Base-by-base conservation (phyloP, 2,797 vertebrate species). In the Liparis tanakae region DNA sequence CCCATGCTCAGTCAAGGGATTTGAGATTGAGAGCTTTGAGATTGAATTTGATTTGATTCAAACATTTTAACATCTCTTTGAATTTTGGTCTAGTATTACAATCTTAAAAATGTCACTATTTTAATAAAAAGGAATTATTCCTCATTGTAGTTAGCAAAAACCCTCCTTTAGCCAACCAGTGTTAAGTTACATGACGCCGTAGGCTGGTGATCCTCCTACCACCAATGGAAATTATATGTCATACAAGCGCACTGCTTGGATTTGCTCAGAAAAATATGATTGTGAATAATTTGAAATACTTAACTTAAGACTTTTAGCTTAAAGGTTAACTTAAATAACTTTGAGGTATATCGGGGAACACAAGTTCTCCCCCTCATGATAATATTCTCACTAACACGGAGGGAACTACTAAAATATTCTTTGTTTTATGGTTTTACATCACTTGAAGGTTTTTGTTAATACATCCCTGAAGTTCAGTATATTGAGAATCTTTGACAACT, bases 1-100 rank as follows among this genome's bases (percentile, higher is more conserved):
- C 66, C 79, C 75, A 67, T 66, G 64, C 71, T 65, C 77, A 82
- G 79, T 80, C 22, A 77, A 83, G 61, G 70, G 66, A 74, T 78
- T 59, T 54, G 65, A 82, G 70, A 82, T 50, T 67, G 57, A 70
- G 82, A 79, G 61, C 12, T 25, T 54, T 54, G 22, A 25, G 51
- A 53, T 53, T 22, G 20, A 22, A 53, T 53, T 53, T 25, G 51
- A 53, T 53, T 53, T 8, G 10, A 51, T 22, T 53, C 22, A 25
- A 53, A 53, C 53, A 50, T 43, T 22, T 20, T 25, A 22, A 10
- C 14, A 50, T 57, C 17, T 44, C 12, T 48, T 37, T 15, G 33
- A 66, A 54, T 60, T 78, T n/a, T 64, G 20, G 12, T 64, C 54
- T 64, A 25, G n/a, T 50, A 13, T 54, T 15, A 33, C n/a, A 30